phyloP scores from a whole-genome alignment of 2,797 vertebrate genomes.

The Premnoplex brunnescens region DNA sequence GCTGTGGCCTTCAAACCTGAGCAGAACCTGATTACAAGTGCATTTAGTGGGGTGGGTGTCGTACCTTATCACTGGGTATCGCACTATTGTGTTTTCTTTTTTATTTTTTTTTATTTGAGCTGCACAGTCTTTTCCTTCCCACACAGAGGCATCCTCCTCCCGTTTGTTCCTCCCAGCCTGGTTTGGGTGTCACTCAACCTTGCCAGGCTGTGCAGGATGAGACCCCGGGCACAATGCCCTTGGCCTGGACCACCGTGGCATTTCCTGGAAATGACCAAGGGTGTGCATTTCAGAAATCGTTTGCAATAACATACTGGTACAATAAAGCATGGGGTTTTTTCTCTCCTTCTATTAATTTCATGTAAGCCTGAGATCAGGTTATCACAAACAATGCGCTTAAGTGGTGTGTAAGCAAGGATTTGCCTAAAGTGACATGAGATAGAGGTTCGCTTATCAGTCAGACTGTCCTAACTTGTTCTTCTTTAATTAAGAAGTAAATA shows the following conservation, averaged over 20 bases:
- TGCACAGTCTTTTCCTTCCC: not conserved
- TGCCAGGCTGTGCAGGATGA: not conserved
- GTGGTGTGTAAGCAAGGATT: not conserved
- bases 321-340: not conserved
- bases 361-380: not conserved
- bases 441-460: slow-evolving; percentile 66
- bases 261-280: not conserved
- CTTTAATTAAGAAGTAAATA: slow-evolving; percentile 81
- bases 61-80: not conserved
- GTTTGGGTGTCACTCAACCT: not conserved
- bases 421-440: slow-evolving; percentile 55
- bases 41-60: not conserved
- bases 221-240: not conserved
- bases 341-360: not conserved
- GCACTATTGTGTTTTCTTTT: not conserved
- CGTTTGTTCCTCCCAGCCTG: not conserved
- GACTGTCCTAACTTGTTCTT: slow-evolving; percentile 62
- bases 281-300: not conserved
- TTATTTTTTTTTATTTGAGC: not conserved
- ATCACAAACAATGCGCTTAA: not conserved
- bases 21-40: not conserved
- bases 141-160: not conserved
- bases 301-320: not conserved
- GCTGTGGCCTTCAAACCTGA: not conserved
- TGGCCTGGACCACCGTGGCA: not conserved